Conservation (phyloP, 2,797 vertebrate species). For the Synaphobranchus kaupii region DNA sequence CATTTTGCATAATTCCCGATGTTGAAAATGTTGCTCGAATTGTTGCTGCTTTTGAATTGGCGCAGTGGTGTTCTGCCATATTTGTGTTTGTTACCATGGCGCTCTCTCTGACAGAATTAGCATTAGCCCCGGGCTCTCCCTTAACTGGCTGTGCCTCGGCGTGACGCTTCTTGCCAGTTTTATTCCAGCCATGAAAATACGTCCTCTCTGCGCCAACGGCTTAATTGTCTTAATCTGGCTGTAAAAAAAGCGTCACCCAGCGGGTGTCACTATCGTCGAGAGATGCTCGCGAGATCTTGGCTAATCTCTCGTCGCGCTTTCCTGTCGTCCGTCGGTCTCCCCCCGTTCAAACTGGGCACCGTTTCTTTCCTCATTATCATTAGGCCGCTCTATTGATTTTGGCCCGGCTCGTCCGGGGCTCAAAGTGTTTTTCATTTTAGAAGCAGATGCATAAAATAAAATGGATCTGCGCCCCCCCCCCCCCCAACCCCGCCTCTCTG, state of each 20-base stretch:
- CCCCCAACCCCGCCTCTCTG: neutral
- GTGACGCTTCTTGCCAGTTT: neutral
- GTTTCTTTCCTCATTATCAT: neutral
- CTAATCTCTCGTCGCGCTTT: neutral
- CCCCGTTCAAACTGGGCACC: neutral
- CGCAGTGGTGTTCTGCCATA: neutral
- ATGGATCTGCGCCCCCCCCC: neutral
- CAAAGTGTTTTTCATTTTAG: neutral
- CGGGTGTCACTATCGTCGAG: neutral
- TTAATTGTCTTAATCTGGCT: neutral
- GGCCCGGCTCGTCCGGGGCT: neutral
- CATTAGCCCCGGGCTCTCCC: neutral
- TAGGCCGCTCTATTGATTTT: neutral
- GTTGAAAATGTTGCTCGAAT: neutral
- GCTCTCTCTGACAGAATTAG: neutral
- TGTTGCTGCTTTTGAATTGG: neutral
- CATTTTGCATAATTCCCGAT: neutral
- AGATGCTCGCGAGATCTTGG: neutral
- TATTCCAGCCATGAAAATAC: neutral
- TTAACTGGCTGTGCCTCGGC: neutral
- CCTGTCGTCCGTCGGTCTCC: neutral
- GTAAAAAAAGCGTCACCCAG: neutral
- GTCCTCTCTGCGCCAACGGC: neutral
- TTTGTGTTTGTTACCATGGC: neutral
- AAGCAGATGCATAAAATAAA: slow-evolving; percentile 19